A percentile compares a stretch with the other conserved stretches of the same genome.
phyloP scores from a whole-genome alignment of 2,113 vertebrate genomes.

The Thymallus thymallus region DNA sequence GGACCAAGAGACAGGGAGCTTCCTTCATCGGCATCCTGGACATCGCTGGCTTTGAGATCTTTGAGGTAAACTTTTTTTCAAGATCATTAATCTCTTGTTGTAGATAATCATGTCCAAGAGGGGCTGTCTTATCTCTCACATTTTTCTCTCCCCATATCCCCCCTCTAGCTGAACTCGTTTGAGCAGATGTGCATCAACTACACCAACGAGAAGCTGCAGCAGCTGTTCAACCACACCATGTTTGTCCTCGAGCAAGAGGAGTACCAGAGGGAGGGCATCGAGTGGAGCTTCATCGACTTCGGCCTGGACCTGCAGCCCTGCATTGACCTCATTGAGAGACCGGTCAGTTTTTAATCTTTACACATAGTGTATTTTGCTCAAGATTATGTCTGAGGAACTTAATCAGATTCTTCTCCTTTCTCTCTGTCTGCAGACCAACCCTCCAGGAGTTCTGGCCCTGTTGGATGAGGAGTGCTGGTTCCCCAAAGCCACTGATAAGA shows the following conservation, averaged over 20 bases:
- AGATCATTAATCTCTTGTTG: not conserved
- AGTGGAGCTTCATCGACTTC: conserved; percentile 99
- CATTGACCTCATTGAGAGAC: conserved; percentile 93
- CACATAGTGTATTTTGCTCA: not conserved
- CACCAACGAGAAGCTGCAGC: conserved; percentile 98
- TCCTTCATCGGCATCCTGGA: conserved; percentile 90
- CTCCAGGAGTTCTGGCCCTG: conserved; percentile 91
- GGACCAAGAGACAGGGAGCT: conserved; percentile 86
- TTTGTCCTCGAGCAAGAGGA: conserved; percentile 99
- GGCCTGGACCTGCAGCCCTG: conserved; percentile 96
- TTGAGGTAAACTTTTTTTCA: conserved; percentile 70
- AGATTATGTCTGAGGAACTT: not conserved
- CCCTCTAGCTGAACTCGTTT: conserved; percentile 91
- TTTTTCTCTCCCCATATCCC: not conserved
- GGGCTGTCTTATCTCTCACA: not conserved
- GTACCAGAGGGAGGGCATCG: conserved; percentile 96
- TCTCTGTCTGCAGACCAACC: conserved; percentile 82
- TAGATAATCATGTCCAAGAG: not conserved
- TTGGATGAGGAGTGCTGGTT: conserved; percentile 99
- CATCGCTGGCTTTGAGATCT: conserved; percentile 91
- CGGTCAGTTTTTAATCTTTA: conserved; percentile 73
- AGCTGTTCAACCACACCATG: conserved; percentile 99
- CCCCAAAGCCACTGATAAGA: conserved; percentile 95
- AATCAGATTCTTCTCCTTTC: not conserved
- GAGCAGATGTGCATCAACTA: conserved; percentile 98